Percentiles rank a stretch among this genome's conserved stretches.
phyloP scores from a whole-genome alignment of 2,797 vertebrate species.

The Synanceia verrucosa region DNA sequence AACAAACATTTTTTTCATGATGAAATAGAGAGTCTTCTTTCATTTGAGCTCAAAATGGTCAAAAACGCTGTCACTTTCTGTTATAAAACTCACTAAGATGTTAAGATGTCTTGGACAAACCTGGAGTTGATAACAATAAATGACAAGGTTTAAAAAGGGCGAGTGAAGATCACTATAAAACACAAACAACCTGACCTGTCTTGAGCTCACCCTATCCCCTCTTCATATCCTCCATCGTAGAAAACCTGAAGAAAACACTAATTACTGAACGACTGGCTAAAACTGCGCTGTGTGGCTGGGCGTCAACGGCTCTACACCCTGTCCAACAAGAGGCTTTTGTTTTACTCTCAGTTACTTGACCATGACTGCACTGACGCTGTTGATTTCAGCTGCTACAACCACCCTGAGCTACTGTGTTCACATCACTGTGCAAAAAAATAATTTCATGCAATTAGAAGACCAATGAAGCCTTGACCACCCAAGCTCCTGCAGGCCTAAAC shows the following conservation, averaged over 20 bases:
- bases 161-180: neutral
- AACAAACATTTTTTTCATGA: too few species aligned
- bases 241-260: conserved; percentile 38
- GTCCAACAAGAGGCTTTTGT: conserved; percentile 61
- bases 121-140: neutral
- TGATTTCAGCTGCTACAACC: conserved; percentile 12
- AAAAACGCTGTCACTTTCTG: too few species aligned
- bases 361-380: neutral
- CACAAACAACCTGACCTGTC: neutral
- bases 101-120: neutral
- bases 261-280: conserved; percentile 45
- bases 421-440: neutral
- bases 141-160: neutral
- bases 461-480: neutral
- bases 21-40: too few species aligned
- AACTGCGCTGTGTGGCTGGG: conserved; percentile 43
- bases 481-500: neutral
- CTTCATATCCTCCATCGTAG: neutral
- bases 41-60: too few species aligned
- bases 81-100: too few species aligned
- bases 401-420: neutral
- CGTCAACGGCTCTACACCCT: conserved; percentile 21
- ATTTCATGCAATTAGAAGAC: neutral
- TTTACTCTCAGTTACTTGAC: conserved; percentile 35
- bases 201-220: neutral